Evolutionary conservation across 2,797 vertebrate species (phyloP), one percentile per base, ranked within the genome.

Genomic region (Rallus crepitans): DNA sequence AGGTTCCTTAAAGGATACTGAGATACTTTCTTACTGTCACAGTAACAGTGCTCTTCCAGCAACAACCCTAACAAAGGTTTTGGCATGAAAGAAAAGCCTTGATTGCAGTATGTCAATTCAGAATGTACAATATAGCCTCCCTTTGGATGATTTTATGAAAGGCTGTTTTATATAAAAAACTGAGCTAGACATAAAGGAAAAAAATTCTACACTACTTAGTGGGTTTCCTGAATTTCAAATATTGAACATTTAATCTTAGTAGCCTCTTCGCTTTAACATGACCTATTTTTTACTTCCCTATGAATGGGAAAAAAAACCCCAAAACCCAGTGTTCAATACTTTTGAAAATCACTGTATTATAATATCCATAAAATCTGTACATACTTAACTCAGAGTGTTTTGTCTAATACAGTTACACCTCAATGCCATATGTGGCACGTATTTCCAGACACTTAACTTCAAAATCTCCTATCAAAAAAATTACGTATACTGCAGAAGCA

Each of bases 221-320:
- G 45, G 11, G 55, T 87, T 79, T 71, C 33, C 59, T 42, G 40
- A 79, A 76, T 69, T 92, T 88, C 30, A 84, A 65, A 85, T 82
- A 82, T 75, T 60, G 94, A 94, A 91, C 17, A 77, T 68, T 92
- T 91, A 79, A 79, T 81, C 52, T 94, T 81, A 81, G 20, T 85
- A 91, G 68, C 6, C n/a, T 87, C 39, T 82, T 61, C 42, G 52
- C 40, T 48, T 88, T 73, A 90, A 47, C 20, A 31, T 69, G 71
- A 92, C 82, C 78, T 87, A 71, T 71, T 95, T 95, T 93, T 84
- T 30, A 61, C 30, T 92, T 75, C 52, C 45, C 20, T 82, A 27
- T 63, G 39, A 86, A 73, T 61, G n/a, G 33, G 59, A 47, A 68
- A 55, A 82, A 55, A 69, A 59, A 40, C 47, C 4, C 6, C 25